These are phyloP conservation scores for Papilio aristodemus DNA, from an alignment of 1,140 invertebrate species.

Conservation along the genomic window DNA sequence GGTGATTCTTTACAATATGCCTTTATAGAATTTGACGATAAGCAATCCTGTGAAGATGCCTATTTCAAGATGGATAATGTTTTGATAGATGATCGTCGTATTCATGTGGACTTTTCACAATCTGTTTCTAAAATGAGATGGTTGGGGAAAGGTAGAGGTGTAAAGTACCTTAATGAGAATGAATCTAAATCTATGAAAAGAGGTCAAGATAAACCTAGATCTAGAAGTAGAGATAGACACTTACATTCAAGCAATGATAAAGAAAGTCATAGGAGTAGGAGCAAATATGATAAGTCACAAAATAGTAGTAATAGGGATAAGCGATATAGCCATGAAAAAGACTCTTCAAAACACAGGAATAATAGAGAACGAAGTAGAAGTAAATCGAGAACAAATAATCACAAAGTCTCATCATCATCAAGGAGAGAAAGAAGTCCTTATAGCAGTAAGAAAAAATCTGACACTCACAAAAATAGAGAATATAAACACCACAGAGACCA, in stretches of 20 bases:
- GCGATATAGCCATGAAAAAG: slow-evolving; percentile 31
- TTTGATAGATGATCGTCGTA: slow-evolving; percentile 98
- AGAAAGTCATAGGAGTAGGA: slow-evolving; percentile 32
- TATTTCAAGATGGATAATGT: slow-evolving; percentile 99
- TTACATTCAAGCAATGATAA: slow-evolving; percentile 33
- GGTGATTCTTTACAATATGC: slow-evolving; percentile 99
- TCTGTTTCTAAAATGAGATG: slow-evolving; percentile 96
- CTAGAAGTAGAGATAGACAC: slow-evolving; percentile 40
- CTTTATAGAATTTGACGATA: slow-evolving; percentile 98
- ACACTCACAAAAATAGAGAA: slow-evolving; percentile 2
- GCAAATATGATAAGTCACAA: slow-evolving; percentile 12
- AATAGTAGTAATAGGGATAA: slow-evolving; percentile 38
- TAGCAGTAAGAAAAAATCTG: slow-evolving; percentile 10
- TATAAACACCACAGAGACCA: slow-evolving; percentile 2
- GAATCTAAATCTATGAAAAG: slow-evolving; percentile 40
- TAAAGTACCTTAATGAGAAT: slow-evolving; percentile 78
- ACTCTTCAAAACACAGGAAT: slow-evolving; percentile 6
- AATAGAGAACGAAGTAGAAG: slow-evolving; percentile 37
- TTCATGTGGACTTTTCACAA: slow-evolving; percentile 99
- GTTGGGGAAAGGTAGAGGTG: slow-evolving; percentile 90
- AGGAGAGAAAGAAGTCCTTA: slow-evolving; percentile 24
- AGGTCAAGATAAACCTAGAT: slow-evolving; percentile 36
- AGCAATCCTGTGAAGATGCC: slow-evolving; percentile 97
- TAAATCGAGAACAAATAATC: slow-evolving; percentile 31
- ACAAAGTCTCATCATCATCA: slow-evolving; percentile 23